phyloP scores from a whole-genome alignment of 1,140 invertebrate genomes.

The Neodiprion virginianus region DNA sequence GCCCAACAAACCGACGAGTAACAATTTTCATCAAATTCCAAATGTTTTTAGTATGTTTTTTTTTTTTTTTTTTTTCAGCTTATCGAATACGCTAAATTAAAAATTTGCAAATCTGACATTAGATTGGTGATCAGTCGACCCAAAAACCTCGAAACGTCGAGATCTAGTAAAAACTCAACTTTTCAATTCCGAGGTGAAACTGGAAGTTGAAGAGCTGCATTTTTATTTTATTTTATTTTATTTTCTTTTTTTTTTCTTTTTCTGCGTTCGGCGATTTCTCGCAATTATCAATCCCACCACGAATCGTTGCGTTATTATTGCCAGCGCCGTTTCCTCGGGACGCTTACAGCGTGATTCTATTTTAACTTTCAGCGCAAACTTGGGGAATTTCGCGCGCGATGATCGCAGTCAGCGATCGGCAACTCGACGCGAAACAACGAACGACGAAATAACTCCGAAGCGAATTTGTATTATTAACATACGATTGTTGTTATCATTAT shows the following conservation, averaged over 20 bases:
- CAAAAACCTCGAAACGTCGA: no score
- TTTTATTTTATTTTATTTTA: background rate
- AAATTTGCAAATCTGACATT: no score
- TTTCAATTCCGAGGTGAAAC: no score
- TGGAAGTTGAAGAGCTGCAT: no score
- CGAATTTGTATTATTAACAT: background rate
- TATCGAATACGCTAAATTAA: no score
- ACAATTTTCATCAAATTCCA: no score
- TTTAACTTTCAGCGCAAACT: conserved; percentile 9
- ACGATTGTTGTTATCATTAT: no score
- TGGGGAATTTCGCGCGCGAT: conserved; percentile 21
- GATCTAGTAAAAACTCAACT: no score
- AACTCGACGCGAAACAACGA: conserved; percentile 14
- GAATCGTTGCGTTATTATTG: background rate
- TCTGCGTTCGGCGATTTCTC: background rate
- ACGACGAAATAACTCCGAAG: background rate
- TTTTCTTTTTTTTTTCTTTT: background rate
- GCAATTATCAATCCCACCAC: background rate
- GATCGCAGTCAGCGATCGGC: conserved; percentile 29
- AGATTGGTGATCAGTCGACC: no score
- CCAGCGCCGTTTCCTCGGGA: background rate
- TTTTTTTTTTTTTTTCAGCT: background rate
- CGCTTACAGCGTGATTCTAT: background rate
- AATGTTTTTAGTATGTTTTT: background rate
- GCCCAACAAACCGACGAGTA: no score